phyloP scores from a whole-genome alignment of 2,797 vertebrate species.

The Myotis myotis region DNA sequence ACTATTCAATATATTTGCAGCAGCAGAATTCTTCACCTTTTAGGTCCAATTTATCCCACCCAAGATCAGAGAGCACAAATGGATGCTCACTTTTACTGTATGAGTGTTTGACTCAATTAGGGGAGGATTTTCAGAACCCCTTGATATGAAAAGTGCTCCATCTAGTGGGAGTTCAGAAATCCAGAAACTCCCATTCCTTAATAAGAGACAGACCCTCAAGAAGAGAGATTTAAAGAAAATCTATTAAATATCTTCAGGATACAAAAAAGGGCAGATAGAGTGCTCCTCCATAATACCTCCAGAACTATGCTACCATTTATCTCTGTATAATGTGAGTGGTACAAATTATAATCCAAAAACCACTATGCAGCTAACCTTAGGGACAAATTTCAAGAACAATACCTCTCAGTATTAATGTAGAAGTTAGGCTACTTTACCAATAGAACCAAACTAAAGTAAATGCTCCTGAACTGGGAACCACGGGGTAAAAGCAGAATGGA shows the following conservation, averaged over 20 bases:
- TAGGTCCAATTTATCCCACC: neutral
- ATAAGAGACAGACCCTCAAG: neutral
- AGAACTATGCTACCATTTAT: neutral
- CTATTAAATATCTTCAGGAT: neutral
- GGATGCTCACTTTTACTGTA: neutral
- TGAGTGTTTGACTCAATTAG: neutral
- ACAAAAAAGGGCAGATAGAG: neutral
- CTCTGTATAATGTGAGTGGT: neutral
- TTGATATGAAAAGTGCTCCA: neutral
- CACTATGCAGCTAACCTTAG: neutral
- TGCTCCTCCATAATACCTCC: neutral
- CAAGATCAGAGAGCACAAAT: neutral
- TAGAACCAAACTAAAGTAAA: neutral
- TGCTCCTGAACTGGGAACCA: neutral
- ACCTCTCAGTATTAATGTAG: neutral
- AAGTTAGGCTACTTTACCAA: neutral
- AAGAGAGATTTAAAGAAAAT: conserved; percentile 14
- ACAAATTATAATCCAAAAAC: neutral
- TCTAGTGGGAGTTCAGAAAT: conserved; percentile 26
- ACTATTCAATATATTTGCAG: neutral
- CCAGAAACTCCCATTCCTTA: neutral
- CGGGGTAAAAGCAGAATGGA: neutral
- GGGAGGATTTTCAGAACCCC: neutral
- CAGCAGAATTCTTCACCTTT: neutral
- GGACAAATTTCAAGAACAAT: neutral